Conservation (phyloP, 1,140 invertebrate species). For the Magallana ariakensis region DNA sequence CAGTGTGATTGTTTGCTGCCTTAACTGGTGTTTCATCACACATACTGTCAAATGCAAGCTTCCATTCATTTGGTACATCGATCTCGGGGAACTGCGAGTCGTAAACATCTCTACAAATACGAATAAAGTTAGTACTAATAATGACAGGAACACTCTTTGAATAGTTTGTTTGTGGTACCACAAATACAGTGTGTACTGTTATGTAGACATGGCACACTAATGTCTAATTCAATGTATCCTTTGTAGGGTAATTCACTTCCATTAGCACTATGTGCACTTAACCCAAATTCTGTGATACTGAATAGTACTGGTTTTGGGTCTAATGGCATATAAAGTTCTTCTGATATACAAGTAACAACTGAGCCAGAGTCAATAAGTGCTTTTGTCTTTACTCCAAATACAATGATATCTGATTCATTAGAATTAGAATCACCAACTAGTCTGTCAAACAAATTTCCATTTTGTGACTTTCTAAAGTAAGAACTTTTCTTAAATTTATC, state of each 20-base stretch:
- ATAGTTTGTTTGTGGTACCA: slow-evolving; percentile 38
- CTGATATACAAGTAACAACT: slow-evolving; percentile 39
- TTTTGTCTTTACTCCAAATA: slow-evolving; percentile 10
- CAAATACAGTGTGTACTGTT: not conserved
- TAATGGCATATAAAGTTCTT: not conserved
- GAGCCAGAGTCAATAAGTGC: slow-evolving; percentile 45
- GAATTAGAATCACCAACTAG: slow-evolving; percentile 3
- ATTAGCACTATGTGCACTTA: slow-evolving; percentile 1
- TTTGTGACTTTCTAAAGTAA: not conserved
- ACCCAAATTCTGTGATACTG: not conserved
- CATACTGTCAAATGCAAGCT: not conserved
- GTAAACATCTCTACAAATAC: not conserved
- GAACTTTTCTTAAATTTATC: not conserved
- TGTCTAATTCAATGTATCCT: slow-evolving; percentile 39
- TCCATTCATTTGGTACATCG: not conserved
- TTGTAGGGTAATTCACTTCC: slow-evolving; percentile 28
- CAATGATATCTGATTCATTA: slow-evolving; percentile 22
- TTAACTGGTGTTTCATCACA: not conserved
- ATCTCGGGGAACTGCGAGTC: not conserved
- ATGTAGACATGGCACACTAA: not conserved
- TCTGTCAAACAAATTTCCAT: no score
- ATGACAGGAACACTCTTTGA: slow-evolving; percentile 28
- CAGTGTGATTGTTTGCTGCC: slow-evolving; percentile 25
- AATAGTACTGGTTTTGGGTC: not conserved
- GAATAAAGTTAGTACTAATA: slow-evolving; percentile 46